Conservation (phyloP, 2,113 vertebrate genomes). For the Microcebus griseorufus region DNA sequence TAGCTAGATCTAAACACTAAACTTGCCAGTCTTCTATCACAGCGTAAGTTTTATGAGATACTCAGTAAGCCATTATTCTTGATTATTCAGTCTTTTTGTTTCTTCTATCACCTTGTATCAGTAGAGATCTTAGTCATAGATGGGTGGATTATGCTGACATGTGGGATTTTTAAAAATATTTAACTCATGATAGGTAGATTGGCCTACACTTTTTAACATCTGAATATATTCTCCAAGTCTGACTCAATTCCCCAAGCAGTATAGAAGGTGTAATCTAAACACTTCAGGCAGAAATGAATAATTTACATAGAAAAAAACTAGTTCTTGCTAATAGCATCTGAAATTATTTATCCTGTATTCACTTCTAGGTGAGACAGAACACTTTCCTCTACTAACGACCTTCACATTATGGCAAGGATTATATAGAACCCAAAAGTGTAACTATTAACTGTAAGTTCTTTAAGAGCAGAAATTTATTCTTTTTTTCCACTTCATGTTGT, state of each 20-base stretch:
- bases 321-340: not conserved
- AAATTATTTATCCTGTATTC: slow-evolving; percentile 29
- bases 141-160: slow-evolving; percentile 15
- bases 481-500: not conserved
- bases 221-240: slow-evolving; percentile 2
- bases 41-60: slow-evolving; percentile 21
- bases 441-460: not conserved
- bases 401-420: not conserved
- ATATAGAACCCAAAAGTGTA: not conserved
- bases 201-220: slow-evolving; percentile 6
- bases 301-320: slow-evolving; percentile 11
- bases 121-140: slow-evolving; percentile 32
- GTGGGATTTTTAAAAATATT: slow-evolving; percentile 29
- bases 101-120: slow-evolving; percentile 15
- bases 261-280: slow-evolving; percentile 18
- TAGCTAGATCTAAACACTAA: slow-evolving; percentile 33
- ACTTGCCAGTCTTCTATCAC: not conserved
- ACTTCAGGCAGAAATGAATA: not conserved
- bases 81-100: slow-evolving; percentile 43
- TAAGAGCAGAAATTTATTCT: not conserved
- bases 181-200: slow-evolving; percentile 45
- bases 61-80: slow-evolving; percentile 43
- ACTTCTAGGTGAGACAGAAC: not conserved
- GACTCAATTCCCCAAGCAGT: not conserved
- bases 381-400: not conserved